Base-by-base conservation (phyloP, 2,888 invertebrate species). In the Oscheius myriophilus region DNA sequence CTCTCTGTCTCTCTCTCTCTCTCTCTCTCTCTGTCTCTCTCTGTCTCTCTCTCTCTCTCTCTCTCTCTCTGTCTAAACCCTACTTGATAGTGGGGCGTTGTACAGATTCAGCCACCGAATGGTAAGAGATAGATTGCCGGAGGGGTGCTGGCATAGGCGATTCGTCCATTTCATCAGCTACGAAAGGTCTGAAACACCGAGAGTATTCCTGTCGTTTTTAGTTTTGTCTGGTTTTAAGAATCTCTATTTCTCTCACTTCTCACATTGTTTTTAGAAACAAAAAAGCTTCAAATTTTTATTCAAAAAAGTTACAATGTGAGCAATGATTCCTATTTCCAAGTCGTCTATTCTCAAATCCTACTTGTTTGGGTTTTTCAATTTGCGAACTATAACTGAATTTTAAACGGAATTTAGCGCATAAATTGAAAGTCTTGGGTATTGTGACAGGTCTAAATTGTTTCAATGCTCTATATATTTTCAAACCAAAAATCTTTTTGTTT, bases 161-260 rank as follows among this genome's bases (percentile, higher is more conserved):
- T 61, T 84, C 83, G 41, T 85, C 84, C 70, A 86, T 70, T 14
- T 79, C 77, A 64, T 84, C 83, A n/a, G 86, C 80, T 18, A 82
- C 81, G 71, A 85, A 84, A 16, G 85, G 85, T 74, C 85, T 85
- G 73, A 68, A 84, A 61, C 4, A 2, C n/a, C n/a, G n/a, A n/a
- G n/a, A n/a, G n/a, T 33, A 33, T 9, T 33, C 33, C 33, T 33
- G 4, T 6, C 3, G 9, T 33, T 33, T 33, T 6, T 33, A 33
- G 9, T 33, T 33, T 33, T 9, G 4, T 33, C 9, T 33, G 3
- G 33, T 33, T 33, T 33, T 33, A 33, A 6, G 33, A 6, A 33
- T 33, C 33, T 9, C 33, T 33, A 9, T 33, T 33, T 33, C 9
- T 33, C 33, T 9, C 3, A 33, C 33, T 9, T 33, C 33, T 33